phyloP scores from a whole-genome alignment of 1,140 invertebrate species.

The Campoletis sonorensis region DNA sequence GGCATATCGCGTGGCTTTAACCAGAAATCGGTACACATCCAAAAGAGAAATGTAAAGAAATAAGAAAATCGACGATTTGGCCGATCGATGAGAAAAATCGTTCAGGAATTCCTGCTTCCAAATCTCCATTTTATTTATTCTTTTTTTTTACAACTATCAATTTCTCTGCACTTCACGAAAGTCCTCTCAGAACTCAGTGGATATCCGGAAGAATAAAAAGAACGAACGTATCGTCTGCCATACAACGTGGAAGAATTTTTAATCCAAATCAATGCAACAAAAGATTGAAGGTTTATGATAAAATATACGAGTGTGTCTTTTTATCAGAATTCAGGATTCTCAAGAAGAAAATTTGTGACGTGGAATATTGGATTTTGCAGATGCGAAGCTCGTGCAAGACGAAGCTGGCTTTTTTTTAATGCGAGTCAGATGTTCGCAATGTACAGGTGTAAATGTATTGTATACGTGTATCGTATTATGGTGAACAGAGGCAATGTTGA shows the following conservation, averaged over 20 bases:
- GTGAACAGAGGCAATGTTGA: neutral
- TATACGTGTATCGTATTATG: neutral
- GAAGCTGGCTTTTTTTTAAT: neutral
- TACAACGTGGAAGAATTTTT: too few species aligned
- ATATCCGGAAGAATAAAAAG: too few species aligned
- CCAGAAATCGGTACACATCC: slow-evolving; percentile 18
- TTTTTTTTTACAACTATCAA: too few species aligned
- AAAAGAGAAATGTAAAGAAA: slow-evolving; percentile 13
- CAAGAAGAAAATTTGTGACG: too few species aligned
- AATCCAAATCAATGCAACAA: too few species aligned
- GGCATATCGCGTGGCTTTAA: slow-evolving; percentile 13
- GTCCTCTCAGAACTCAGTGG: too few species aligned
- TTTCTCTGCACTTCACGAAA: too few species aligned
- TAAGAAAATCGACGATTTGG: slow-evolving; percentile 22
- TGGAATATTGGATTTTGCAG: too few species aligned
- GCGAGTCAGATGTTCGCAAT: neutral
- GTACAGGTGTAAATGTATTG: neutral
- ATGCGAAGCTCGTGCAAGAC: neutral
- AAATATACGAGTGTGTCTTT: too few species aligned
- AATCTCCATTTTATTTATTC: neutral
- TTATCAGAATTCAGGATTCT: too few species aligned
- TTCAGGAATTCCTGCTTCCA: neutral
- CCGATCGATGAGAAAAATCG: neutral
- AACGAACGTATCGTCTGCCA: too few species aligned
- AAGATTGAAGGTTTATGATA: too few species aligned